Evolutionary conservation across 2,888 invertebrate species (phyloP).

Genomic region (Platycnemis pennipes): DNA sequence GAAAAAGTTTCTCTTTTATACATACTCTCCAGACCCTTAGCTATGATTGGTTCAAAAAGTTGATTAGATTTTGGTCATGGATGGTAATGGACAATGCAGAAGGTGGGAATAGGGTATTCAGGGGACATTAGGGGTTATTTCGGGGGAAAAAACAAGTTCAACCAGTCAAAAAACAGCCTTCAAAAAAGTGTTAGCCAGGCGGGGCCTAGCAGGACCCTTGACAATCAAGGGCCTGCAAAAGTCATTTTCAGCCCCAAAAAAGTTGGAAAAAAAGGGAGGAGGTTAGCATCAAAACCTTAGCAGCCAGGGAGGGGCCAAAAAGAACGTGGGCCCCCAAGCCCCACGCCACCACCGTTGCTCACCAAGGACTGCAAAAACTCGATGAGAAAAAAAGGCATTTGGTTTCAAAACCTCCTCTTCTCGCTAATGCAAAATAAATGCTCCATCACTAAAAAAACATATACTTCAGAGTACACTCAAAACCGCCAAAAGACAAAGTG

Average conservation of each 20-base stretch:
- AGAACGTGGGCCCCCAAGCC: constrained; percentile 59
- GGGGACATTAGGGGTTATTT: constrained; percentile 58
- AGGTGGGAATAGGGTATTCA: not conserved
- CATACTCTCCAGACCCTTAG: constrained; percentile 68
- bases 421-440: constrained; percentile 63
- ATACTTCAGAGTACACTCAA: constrained; percentile 68
- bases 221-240: constrained; percentile 48
- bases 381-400: constrained; percentile 67
- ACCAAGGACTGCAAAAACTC: constrained; percentile 67
- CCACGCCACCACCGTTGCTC: constrained; percentile 67
- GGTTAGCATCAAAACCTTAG: constrained; percentile 66
- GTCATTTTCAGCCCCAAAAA: constrained; percentile 41
- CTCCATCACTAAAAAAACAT: constrained; percentile 67
- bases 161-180: constrained; percentile 67
- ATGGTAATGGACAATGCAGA: constrained; percentile 9
- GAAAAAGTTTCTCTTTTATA: constrained; percentile 60
- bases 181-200: constrained; percentile 67
- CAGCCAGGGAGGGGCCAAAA: constrained; percentile 68
- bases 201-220: constrained; percentile 62
- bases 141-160: constrained; percentile 57
- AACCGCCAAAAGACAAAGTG: constrained; percentile 67
- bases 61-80: constrained; percentile 58
- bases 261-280: constrained; percentile 60
- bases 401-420: constrained; percentile 67
- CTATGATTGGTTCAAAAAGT: constrained; percentile 62